These are phyloP conservation scores for Amphiduros pacificus DNA, from an alignment of 2,888 invertebrate genomes.

Conservation along the genomic window DNA sequence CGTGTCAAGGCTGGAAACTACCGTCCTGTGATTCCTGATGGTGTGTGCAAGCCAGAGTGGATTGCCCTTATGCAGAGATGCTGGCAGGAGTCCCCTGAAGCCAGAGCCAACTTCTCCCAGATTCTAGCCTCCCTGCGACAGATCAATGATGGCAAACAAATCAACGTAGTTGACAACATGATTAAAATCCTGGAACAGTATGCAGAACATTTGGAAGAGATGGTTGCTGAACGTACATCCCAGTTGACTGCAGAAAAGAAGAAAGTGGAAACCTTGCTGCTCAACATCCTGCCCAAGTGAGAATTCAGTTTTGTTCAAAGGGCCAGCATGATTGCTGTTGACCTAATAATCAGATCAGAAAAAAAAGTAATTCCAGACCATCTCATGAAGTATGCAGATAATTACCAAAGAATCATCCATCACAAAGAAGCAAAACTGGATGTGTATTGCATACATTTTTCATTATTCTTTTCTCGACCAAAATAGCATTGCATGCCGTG, in stretches of 20 bases:
- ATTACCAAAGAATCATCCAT: no score
- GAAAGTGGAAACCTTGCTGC: conserved; percentile 4
- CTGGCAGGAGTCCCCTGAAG: conserved; percentile 1
- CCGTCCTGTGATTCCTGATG: not conserved
- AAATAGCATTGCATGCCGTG: no score
- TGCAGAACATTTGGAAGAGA: conserved; percentile 11
- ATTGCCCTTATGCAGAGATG: not conserved
- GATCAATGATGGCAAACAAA: conserved; percentile 3
- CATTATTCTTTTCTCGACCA: no score
- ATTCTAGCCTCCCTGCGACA: not conserved
- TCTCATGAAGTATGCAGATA: no score
- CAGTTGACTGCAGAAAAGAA: conserved; percentile 7
- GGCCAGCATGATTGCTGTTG: no score
- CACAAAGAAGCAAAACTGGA: no score
- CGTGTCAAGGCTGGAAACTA: not conserved
- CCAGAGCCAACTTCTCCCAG: not conserved
- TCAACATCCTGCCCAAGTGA: conserved; percentile 6
- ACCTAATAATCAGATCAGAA: no score
- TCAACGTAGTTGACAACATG: conserved; percentile 5
- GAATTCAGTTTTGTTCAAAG: no score
- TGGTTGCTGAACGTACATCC: not conserved
- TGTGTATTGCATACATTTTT: no score
- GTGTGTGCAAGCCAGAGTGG: not conserved
- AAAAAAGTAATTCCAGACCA: no score
- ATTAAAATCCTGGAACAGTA: conserved; percentile 8